A percentile compares a stretch with the other conserved stretches of the same genome.
Evolutionary conservation across 2,797 vertebrate species (phyloP).

Genomic region (Champsocephalus esox): DNA sequence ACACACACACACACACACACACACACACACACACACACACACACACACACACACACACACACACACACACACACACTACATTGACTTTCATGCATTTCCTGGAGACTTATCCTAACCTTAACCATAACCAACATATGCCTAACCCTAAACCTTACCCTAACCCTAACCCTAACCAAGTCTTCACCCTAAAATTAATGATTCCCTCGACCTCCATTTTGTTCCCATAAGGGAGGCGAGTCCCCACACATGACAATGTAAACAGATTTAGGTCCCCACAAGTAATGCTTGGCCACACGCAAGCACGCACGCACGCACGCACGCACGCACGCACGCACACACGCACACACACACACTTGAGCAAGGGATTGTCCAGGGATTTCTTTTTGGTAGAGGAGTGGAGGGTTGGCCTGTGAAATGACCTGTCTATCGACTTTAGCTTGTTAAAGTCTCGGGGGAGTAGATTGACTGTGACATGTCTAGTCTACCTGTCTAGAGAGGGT

Average conservation of each 20-base stretch:
- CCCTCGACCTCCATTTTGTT: too few species aligned
- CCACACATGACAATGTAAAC: too few species aligned
- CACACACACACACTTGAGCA: not conserved
- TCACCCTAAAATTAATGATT: too few species aligned
- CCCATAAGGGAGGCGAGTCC: too few species aligned
- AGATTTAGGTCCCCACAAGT: too few species aligned
- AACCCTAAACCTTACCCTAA: too few species aligned
- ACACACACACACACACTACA: not conserved
- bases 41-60: not conserved
- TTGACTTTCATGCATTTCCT: too few species aligned
- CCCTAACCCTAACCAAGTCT: too few species aligned
- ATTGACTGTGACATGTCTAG: conserved; percentile 75
- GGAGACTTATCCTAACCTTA: too few species aligned
- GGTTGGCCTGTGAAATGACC: conserved; percentile 57
- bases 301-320: not conserved
- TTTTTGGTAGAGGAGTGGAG: conserved; percentile 40
- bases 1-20: too few species aligned
- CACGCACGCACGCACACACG: conserved; percentile 6
- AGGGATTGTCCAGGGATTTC: conserved; percentile 51
- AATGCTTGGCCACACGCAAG: too few species aligned
- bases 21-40: conserved; percentile 2
- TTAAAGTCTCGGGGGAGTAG: conserved; percentile 69
- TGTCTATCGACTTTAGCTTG: conserved; percentile 72
- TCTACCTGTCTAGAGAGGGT: conserved; percentile 62
- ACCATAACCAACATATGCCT: too few species aligned